Conservation (phyloP, 2,888 invertebrate species). For the Lasiommata megera region DNA sequence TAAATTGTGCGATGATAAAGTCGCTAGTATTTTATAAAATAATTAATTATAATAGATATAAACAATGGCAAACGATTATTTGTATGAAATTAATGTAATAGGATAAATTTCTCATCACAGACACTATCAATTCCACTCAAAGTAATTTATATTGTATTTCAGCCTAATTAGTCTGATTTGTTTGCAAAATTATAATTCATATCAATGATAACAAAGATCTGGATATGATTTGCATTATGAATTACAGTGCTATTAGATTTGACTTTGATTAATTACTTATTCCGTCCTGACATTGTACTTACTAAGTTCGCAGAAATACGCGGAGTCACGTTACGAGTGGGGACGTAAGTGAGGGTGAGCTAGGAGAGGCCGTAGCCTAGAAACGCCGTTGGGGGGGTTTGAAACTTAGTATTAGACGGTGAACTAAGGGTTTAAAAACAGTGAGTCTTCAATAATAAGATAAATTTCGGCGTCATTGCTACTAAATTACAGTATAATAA, state of each 20-base stretch:
- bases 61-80: not conserved
- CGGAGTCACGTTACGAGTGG: constrained; percentile 24
- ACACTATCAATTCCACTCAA: constrained; percentile 1
- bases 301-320: constrained; percentile 27
- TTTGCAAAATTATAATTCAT: constrained; percentile 22
- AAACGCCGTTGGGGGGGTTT: not conserved
- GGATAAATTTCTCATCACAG: not conserved
- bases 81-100: not conserved
- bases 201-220: constrained; percentile 25
- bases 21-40: not conserved
- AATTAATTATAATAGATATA: not conserved
- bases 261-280: constrained; percentile 33
- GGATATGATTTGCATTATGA: constrained; percentile 17
- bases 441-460: too few relatives aligned
- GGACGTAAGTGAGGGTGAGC: constrained; percentile 13
- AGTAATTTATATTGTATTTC: constrained; percentile 10
- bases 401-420: not conserved
- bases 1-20: too few relatives aligned
- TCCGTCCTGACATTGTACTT: constrained; percentile 24
- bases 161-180: constrained; percentile 10
- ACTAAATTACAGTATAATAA: too few relatives aligned
- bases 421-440: too few relatives aligned
- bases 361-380: not conserved
- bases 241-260: constrained; percentile 29
- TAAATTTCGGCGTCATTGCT: too few relatives aligned